Evolutionary conservation across 2,113 vertebrate species (phyloP).

Genomic region (Dromiciops gliroides): DNA sequence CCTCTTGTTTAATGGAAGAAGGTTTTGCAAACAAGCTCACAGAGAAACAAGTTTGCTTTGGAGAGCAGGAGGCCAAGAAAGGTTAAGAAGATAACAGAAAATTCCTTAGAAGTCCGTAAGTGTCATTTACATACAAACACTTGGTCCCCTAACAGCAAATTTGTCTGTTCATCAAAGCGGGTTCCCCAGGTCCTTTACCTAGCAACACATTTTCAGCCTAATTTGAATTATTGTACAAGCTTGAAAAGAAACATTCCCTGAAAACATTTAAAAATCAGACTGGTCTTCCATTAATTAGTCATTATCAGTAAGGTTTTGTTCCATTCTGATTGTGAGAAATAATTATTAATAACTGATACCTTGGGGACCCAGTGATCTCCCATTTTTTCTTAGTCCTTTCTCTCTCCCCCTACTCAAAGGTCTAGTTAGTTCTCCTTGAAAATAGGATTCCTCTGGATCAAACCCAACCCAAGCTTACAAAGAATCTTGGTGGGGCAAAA

Average conservation of each 20-base stretch:
- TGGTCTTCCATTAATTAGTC: background rate
- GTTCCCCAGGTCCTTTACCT: background rate
- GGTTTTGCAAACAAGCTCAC: background rate
- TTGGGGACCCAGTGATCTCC: no score
- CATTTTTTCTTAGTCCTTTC: no score
- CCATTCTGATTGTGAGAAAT: no score
- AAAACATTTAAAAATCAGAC: background rate
- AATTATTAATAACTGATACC: no score
- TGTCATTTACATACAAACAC: background rate
- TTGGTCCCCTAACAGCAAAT: background rate
- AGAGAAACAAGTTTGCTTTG: constrained; percentile 19
- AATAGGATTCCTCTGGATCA: no score
- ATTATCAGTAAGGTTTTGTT: background rate
- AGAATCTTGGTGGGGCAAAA: no score
- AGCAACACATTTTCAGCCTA: background rate
- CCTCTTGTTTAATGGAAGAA: background rate
- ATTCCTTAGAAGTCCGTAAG: background rate
- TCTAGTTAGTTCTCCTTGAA: no score
- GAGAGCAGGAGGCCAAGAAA: background rate
- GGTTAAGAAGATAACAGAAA: background rate
- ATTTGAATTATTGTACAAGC: background rate
- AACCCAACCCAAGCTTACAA: no score
- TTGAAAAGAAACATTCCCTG: background rate
- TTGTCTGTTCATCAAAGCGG: background rate
- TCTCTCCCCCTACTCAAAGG: no score